These are phyloP conservation scores for Numenius arquata DNA, from an alignment of 2,113 vertebrate genomes.

Conservation along the genomic window DNA sequence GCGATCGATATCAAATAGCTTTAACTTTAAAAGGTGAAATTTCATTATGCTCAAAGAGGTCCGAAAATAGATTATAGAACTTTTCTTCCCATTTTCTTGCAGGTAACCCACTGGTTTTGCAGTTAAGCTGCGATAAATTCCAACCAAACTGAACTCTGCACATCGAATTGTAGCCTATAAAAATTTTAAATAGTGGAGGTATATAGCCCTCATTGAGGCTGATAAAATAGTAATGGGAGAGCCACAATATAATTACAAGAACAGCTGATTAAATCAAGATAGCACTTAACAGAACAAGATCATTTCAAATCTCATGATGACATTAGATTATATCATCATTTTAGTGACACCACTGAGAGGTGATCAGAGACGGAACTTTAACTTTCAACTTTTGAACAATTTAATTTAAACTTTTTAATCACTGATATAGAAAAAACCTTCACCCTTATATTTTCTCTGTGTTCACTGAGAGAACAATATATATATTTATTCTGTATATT, in stretches of 20 bases:
- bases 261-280: constrained; percentile 1
- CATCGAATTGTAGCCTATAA: background rate
- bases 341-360: background rate
- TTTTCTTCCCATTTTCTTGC: background rate
- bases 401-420: background rate
- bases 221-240: background rate
- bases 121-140: background rate
- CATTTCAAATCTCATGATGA: background rate
- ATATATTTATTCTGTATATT: background rate
- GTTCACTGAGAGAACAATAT: background rate
- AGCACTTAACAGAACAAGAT: background rate
- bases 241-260: background rate
- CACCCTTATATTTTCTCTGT: background rate
- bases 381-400: background rate
- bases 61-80: background rate
- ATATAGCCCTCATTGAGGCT: background rate
- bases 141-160: background rate
- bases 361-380: background rate
- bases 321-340: background rate
- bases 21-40: background rate
- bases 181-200: background rate
- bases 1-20: background rate
- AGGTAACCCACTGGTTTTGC: background rate
- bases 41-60: background rate
- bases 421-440: background rate